phyloP scores from a whole-genome alignment of 1,140 invertebrate species.

The Ips typographus region DNA sequence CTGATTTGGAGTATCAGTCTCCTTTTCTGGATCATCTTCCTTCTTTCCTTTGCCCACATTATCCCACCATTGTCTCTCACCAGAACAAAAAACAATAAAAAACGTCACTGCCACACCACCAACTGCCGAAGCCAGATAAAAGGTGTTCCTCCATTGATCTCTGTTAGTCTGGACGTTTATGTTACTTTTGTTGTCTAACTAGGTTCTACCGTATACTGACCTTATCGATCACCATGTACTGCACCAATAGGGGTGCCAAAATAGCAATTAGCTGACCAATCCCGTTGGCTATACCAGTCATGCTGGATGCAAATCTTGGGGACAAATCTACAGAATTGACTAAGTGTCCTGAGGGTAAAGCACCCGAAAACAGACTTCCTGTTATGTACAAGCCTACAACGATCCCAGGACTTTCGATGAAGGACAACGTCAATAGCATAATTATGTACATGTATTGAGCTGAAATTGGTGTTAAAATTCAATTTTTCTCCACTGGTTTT shows the following conservation, averaged over 20 bases:
- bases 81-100: constrained; percentile 24
- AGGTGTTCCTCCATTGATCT: constrained; percentile 22
- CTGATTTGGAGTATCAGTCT: no score
- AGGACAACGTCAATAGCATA: constrained; percentile 58
- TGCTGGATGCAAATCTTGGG: constrained; percentile 66
- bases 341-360: constrained; percentile 68
- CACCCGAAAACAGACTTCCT: constrained; percentile 74
- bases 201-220: constrained; percentile 50
- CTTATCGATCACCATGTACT: constrained; percentile 62
- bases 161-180: constrained; percentile 17
- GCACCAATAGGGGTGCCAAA: constrained; percentile 68
- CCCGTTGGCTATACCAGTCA: constrained; percentile 80
- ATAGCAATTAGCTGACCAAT: constrained; percentile 71
- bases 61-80: constrained; percentile 35
- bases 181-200: not conserved
- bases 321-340: constrained; percentile 73
- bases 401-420: constrained; percentile 58
- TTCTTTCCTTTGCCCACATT: constrained; percentile 13
- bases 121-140: constrained; percentile 15
- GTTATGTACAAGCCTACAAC: constrained; percentile 59
- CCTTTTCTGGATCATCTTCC: not conserved
- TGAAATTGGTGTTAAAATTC: constrained; percentile 35
- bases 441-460: constrained; percentile 61
- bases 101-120: constrained; percentile 1
- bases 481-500: not conserved